phyloP scores from a whole-genome alignment of 2,888 invertebrate genomes.

The Drosophila pseudotakahashii region DNA sequence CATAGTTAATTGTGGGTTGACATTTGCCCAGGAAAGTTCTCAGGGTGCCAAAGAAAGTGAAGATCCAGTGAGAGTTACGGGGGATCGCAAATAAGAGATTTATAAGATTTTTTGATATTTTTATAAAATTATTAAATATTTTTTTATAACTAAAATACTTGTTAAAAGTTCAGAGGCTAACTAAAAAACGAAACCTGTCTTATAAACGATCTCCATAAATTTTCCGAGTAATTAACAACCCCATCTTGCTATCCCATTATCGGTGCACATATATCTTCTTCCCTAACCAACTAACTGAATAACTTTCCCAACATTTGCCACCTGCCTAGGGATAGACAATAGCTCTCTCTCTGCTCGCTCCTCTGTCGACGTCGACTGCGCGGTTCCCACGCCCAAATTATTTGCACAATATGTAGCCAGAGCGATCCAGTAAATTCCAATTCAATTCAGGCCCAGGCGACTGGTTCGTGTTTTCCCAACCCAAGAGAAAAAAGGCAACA shows the following conservation, averaged over 20 bases:
- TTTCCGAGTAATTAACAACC: slow-evolving; percentile 16
- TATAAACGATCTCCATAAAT: slow-evolving; percentile 3
- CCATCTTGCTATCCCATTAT: slow-evolving; percentile 12
- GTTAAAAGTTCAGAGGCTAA: background rate
- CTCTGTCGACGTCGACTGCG: slow-evolving; percentile 13
- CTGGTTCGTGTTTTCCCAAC: slow-evolving; percentile 75
- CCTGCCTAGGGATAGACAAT: slow-evolving; percentile 26
- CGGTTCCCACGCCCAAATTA: slow-evolving; percentile 69
- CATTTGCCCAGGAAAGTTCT: slow-evolving; percentile 42
- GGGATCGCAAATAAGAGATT: background rate
- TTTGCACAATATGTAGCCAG: slow-evolving; percentile 52
- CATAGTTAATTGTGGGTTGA: slow-evolving; percentile 63
- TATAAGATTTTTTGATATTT: background rate
- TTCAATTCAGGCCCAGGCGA: slow-evolving; percentile 58
- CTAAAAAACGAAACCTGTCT: background rate
- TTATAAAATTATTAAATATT: background rate
- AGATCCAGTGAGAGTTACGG: slow-evolving; percentile 27
- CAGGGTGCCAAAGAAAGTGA: slow-evolving; percentile 51
- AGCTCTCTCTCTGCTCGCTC: slow-evolving; percentile 28
- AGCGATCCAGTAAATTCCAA: slow-evolving; percentile 66
- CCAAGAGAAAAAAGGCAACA: slow-evolving; percentile 41
- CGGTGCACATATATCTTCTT: slow-evolving; percentile 2
- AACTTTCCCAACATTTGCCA: slow-evolving; percentile 63
- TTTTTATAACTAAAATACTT: background rate
- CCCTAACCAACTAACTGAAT: background rate